Evolutionary conservation across 1,140 invertebrate species (phyloP), one percentile per base, ranked within the genome.

Genomic region (Penaeus indicus): DNA sequence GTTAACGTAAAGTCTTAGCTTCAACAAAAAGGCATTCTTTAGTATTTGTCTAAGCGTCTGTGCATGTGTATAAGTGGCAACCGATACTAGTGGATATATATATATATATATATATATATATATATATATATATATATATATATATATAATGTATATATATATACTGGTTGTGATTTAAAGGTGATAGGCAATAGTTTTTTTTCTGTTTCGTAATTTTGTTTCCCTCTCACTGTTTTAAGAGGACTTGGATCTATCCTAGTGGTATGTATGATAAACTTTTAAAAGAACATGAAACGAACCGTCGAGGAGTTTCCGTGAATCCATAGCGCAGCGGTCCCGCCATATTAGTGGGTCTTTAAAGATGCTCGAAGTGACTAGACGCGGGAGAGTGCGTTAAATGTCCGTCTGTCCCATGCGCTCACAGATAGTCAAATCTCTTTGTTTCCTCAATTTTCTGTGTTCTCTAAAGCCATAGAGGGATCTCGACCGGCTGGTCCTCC

Each of bases 51-150:
- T 32, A 75, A 3, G 21, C 27, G 8, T 25, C 11, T 32, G 27
- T 75, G 10, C 5, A 75, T 75, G 10, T 75, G 5, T 75, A 13
- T 75, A 7, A 32, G 32, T 32, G 32, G 32, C 32, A 32, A 32
- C 32, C 32, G 32, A 75, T 75, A 27, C 19, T 3, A 4, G 10
- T 75, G 21, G 11, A 75, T 75, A 75, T 72, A 72, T 72, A 72
- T 72, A 72, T 42, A 27, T 80, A 80, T 80, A 80, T 80, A 80
- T 80, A 80, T 80, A 80, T 80, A 80, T 80, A 61, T 80, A 80
- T 80, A 80, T 80, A 80, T 80, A 80, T 80, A 61, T 80, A 80
- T 80, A 80, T 80, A 80, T 80, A 80, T 80, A 61, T 80, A 80
- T 80, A 80, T 80, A n/a, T 80, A 54, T 80, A 8, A 54, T 54